Evolutionary conservation across 2,888 invertebrate genomes (phyloP).

Genomic region (Eupithecia dodoneata): DNA sequence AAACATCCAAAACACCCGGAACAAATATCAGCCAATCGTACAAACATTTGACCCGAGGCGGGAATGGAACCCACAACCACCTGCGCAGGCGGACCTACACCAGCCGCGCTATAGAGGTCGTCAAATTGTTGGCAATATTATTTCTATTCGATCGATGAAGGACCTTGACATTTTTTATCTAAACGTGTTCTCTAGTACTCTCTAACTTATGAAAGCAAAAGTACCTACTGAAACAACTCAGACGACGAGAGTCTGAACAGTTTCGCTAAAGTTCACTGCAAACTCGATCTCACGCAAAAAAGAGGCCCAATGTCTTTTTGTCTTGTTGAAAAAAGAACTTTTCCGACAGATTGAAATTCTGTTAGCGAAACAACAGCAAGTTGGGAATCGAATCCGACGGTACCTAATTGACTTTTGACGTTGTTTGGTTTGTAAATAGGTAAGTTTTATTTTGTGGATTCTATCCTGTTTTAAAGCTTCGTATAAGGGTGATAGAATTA

Average conservation of each 20-base stretch:
- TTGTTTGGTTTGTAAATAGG: slow-evolving; percentile 53
- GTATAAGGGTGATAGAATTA: not conserved
- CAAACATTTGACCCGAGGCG: too few species aligned
- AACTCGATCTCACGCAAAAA: slow-evolving; percentile 20
- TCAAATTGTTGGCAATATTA: not conserved
- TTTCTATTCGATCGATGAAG: not conserved
- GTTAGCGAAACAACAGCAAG: slow-evolving; percentile 53
- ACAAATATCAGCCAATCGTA: too few species aligned
- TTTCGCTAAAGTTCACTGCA: slow-evolving; percentile 4
- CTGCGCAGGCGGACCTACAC: too few species aligned
- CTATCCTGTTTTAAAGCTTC: slow-evolving; percentile 28
- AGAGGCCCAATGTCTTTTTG: slow-evolving; percentile 25
- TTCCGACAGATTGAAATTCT: slow-evolving; percentile 53
- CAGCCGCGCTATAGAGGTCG: too few species aligned
- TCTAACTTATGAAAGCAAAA: not conserved
- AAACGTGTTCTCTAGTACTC: not conserved
- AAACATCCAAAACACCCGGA: too few species aligned
- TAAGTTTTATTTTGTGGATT: slow-evolving; percentile 43
- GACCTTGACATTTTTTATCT: not conserved
- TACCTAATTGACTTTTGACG: slow-evolving; percentile 58
- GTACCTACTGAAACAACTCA: slow-evolving; percentile 7
- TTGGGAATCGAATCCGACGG: slow-evolving; percentile 51
- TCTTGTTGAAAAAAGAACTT: slow-evolving; percentile 45
- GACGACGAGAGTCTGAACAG: slow-evolving; percentile 6
- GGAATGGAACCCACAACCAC: too few species aligned